Base-by-base conservation (phyloP, 2,113 vertebrate species). In the Heliornis fulica region DNA sequence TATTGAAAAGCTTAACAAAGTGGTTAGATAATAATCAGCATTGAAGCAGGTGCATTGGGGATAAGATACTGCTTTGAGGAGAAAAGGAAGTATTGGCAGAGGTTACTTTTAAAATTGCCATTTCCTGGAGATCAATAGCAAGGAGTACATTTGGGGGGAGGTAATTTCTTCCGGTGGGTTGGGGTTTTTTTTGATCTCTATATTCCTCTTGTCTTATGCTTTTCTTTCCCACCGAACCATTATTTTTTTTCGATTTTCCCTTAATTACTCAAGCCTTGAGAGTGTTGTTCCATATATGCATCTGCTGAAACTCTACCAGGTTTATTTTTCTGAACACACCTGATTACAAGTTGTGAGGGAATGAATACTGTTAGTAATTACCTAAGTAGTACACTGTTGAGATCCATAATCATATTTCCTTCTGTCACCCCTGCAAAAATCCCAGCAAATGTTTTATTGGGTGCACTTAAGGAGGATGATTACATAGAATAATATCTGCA, bases 101-200 rank as follows among this genome's bases (percentile, higher is more conserved):
- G 15, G 7, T 50, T 64, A 38, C 9, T 87, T 70, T 40, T 76
- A 51, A 22, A 69, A 38, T 29, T 3, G 15, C 28, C 22, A 31
- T 16, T 61, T 3, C 21, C 38, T 75, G 25, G 70, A 71, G 25
- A 21, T 15, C 31, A 36, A 17, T 8, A 89, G 18, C 10, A 51
- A 61, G 43, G 14, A 48, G 4, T 16, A 38, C 1, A 5, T 66
- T 74, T 40, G 0, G 5, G 4, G 3, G 7, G 23, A 60, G 5
- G 3, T 25, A 15, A 17, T 43, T 63, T 87, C 75, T 81, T 63
- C 50, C 36, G 41, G 6, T 31, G 1, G 4, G 1, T 1, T 50
- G 25, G 48, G 23, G 25, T 76, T 25, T 79, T 25, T 79, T 84
- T 50, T 68, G 53, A 48, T 25, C 3, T 50, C 6, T 43, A 2